Base-by-base conservation (phyloP, 2,113 vertebrate species). In the Prionailurus viverrinus region DNA sequence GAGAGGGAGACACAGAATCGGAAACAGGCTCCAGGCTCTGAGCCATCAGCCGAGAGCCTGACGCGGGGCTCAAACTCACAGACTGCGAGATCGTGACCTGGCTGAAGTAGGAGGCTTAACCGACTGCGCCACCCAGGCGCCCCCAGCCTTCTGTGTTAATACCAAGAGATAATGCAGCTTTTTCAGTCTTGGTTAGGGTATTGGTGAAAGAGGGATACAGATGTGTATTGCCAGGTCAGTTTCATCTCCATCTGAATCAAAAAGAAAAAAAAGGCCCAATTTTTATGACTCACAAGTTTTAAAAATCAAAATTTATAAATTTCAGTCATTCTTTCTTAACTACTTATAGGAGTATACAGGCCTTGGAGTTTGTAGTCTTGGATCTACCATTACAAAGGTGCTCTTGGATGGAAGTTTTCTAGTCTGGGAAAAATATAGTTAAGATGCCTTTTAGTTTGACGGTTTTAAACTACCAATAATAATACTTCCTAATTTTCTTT, bases 401-500 rank as follows among this genome's bases (percentile, higher is more conserved):
- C 15, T 97, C 33, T 79, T n/a, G 14, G 11, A 89, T 78, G 36
- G 80, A 76, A 65, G 19, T 9, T 92, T 96, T 65, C 33, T 84
- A 80, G 91, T 82, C 1, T 65, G 36, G 39, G 45, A 4, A 9
- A 33, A 53, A 71, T 53, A 79, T 51, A 71, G 45, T 87, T 89
- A 81, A 76, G 33, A 1, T 58, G 80, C 6, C 12, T 80, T 86
- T 80, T 21, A 92, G 10, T 39, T 15, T 69, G 29, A 94, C 41
- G 8, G 36, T 94, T 90, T 21, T 18, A 97, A 76, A 15, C 16
- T 84, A 84, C 48, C 71, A 61, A 68, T 27, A 71, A 48, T 48
- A 87, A 15, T 6, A 73, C 69, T 95, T 90, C 92, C 78, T 89
- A 48, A 96, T 92, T 92, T 96, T 91, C 39, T 84, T 76, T 31